Evolutionary conservation across 2,797 vertebrate genomes (phyloP).

Genomic region (Menidia menidia): DNA sequence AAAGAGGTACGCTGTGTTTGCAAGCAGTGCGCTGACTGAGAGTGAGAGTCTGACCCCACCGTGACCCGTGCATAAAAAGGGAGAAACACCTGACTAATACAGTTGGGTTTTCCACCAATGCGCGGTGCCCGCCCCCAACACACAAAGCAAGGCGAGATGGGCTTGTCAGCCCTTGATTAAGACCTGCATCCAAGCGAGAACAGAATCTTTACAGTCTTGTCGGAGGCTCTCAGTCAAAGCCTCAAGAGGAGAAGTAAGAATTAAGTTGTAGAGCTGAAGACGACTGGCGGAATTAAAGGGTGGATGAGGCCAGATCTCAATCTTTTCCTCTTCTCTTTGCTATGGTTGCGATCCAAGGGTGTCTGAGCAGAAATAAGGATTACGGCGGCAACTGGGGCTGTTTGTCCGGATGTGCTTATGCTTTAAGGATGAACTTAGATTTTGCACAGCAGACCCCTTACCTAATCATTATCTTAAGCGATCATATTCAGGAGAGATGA

Average conservation of each 20-base stretch:
- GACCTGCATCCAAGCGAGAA: constrained; percentile 66
- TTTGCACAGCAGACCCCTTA: constrained; percentile 28
- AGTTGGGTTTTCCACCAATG: constrained; percentile 53
- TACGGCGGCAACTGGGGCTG: constrained; percentile 57
- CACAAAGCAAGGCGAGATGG: constrained; percentile 55
- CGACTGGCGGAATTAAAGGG: constrained; percentile 68
- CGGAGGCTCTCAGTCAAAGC: constrained; percentile 58
- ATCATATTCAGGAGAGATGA: constrained; percentile 5
- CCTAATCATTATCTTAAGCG: constrained; percentile 27
- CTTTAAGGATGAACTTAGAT: constrained; percentile 48
- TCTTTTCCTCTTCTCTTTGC: constrained; percentile 56
- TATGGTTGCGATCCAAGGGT: constrained; percentile 56
- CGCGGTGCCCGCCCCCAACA: constrained; percentile 27
- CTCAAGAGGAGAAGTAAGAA: constrained; percentile 59
- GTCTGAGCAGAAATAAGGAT: constrained; percentile 64
- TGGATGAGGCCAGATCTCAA: constrained; percentile 66
- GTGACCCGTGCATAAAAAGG: constrained; percentile 67
- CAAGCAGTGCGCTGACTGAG: constrained; percentile 58
- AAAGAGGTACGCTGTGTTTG: constrained; percentile 30
- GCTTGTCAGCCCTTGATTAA: constrained; percentile 77
- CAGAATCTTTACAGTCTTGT: constrained; percentile 67
- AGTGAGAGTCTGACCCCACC: constrained; percentile 54
- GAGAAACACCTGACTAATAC: constrained; percentile 67
- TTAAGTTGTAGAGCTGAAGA: constrained; percentile 64
- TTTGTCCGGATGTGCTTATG: constrained; percentile 54